Conservation (phyloP, 2,113 vertebrate genomes). For the Hemiprocne comata region DNA sequence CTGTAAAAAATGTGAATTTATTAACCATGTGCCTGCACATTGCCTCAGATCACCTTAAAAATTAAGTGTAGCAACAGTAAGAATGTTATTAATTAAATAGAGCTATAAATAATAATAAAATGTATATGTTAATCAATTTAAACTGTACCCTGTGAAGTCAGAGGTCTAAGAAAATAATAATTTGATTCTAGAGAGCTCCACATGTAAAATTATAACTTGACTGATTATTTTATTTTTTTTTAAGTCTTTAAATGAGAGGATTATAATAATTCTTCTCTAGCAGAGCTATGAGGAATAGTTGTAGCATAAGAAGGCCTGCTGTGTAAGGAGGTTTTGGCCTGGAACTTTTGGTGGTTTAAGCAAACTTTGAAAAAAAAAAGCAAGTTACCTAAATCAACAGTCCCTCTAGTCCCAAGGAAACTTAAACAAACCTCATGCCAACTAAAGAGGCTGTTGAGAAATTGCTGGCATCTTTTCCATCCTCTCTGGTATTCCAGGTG, state of each 20-base stretch:
- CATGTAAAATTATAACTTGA: background rate
- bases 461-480: constrained; percentile 33
- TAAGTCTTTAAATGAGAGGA: background rate
- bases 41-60: background rate
- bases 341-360: constrained; percentile 50
- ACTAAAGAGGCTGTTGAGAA: constrained; percentile 18
- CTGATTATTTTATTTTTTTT: background rate
- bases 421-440: constrained; percentile 19
- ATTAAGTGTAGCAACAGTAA: background rate
- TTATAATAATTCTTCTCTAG: background rate
- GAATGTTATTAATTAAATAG: background rate
- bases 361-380: constrained; percentile 20
- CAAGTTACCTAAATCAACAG: constrained; percentile 44
- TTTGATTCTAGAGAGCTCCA: background rate
- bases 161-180: background rate
- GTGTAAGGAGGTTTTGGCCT: constrained; percentile 15
- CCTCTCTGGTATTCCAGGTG: background rate
- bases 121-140: background rate
- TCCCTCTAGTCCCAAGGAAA: constrained; percentile 13
- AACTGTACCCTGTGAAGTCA: background rate
- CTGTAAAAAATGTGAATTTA: constrained; percentile 66
- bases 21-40: background rate
- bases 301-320: background rate
- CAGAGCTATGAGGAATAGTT: constrained; percentile 19
- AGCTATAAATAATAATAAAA: background rate